Base-by-base conservation (phyloP, 2,113 vertebrate species). In the Oreocharis arfaki region DNA sequence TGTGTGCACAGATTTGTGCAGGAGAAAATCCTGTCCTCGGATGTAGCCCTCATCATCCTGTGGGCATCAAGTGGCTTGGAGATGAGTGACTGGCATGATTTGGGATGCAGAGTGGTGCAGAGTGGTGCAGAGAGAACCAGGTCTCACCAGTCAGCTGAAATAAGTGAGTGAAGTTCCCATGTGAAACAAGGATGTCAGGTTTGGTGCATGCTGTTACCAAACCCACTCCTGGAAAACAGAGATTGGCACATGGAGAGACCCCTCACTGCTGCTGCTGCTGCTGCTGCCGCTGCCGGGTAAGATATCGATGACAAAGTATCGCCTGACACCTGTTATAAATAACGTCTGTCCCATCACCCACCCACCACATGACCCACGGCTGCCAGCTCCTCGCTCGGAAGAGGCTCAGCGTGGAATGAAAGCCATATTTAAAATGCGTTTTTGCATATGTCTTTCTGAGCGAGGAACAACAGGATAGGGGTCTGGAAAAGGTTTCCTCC, bases 271-370 rank as follows among this genome's bases (percentile, higher is more conserved):
- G 21, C 87, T 75, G 61, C 87, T 75, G 61, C 37, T 15, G 37
- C 35, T 39, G 49, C 56, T 13, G 4, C 73, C 67, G 79, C 94
- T 78, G 81, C 81, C 1, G 46, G 92, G 27, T 90, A 75, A 77
- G 80, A 63, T 93, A 95, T 93, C 22, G 18, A 89, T 92, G 95
- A 89, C 91, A 89, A 95, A 97, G 93, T 95, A 50, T 78, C 7
- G 2, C 90, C 90, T 93, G 93, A 95, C 92, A 92, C 94, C 94
- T 90, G 95, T 95, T 95, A 93, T 90, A 95, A 95, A 95, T 96
- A 97, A 96, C 27, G 20, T 10, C 76, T 21, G 5, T 81, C 95
- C 95, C 76, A 84, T 89, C 96, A 95, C 80, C 91, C 93, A 49
- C 95, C 59, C 94, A 52, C 85, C 89, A 86, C 94, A 67, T 93